Evolutionary conservation across 2,888 invertebrate species (phyloP).

Genomic region (Perizoma flavofasciatum): DNA sequence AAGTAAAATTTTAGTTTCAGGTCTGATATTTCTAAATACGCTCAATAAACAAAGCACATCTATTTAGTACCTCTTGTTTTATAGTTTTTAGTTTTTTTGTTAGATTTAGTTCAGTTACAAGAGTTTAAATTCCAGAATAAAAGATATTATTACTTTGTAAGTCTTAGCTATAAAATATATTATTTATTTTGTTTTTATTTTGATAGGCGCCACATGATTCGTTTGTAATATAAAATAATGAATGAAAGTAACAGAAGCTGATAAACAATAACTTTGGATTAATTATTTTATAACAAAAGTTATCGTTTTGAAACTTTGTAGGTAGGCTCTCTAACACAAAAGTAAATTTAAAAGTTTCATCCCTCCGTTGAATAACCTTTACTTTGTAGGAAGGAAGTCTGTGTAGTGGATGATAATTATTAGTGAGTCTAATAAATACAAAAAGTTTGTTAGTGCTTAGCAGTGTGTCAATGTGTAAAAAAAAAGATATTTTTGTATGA

Average conservation of each 20-base stretch:
- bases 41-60: constrained; percentile 37
- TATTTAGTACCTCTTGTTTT: constrained; percentile 55
- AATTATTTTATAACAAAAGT: constrained; percentile 10
- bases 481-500: constrained; percentile 82
- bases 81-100: constrained; percentile 64
- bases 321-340: constrained; percentile 25
- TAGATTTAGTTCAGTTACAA: constrained; percentile 74
- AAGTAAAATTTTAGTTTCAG: constrained; percentile 5
- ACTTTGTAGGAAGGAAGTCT: constrained; percentile 24
- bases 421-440: constrained; percentile 28
- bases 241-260: constrained; percentile 20
- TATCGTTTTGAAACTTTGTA: constrained; percentile 18
- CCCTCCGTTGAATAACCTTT: constrained; percentile 28
- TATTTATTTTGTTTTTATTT: constrained; percentile 72
- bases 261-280: constrained; percentile 16
- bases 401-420: constrained; percentile 26
- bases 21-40: constrained; percentile 23
- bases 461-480: constrained; percentile 71
- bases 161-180: constrained; percentile 56
- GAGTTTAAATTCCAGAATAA: constrained; percentile 77
- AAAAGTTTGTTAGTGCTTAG: constrained; percentile 65
- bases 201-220: constrained; percentile 42
- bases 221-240: constrained; percentile 34
- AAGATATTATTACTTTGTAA: constrained; percentile 76
- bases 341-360: constrained; percentile 11